Percentiles rank a stretch among this genome's conserved stretches.
phyloP scores from a whole-genome alignment of 2,888 invertebrate genomes.

The Beris morrisii region DNA sequence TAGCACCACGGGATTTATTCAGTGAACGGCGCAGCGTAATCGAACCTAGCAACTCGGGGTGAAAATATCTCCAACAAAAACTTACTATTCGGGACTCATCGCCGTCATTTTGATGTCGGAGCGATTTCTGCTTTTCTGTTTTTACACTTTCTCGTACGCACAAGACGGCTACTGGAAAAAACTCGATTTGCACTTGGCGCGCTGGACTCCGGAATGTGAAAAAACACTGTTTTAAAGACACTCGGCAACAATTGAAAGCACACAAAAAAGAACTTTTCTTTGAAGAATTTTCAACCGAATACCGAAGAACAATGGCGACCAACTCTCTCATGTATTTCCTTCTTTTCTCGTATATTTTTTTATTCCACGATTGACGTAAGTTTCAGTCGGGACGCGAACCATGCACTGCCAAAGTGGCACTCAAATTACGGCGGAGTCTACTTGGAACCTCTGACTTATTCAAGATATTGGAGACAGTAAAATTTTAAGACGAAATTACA shows the following conservation, averaged over 20 bases:
- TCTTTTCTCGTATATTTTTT: constrained; percentile 10
- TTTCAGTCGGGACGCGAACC: constrained; percentile 27
- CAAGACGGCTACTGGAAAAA: constrained; percentile 2
- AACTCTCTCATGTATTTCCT: constrained; percentile 34
- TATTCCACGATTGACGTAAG: constrained; percentile 38
- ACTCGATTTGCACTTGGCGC: constrained; percentile 16
- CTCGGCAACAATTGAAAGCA: constrained; percentile 11
- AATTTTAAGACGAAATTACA: no score
- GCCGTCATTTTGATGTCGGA: constrained; percentile 51
- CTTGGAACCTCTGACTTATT: no score
- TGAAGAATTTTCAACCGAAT: constrained; percentile 27
- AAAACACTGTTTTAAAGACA: constrained; percentile 3
- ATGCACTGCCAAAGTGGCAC: constrained; percentile 34
- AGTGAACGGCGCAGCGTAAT: constrained; percentile 1
- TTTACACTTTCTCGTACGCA: constrained; percentile 27
- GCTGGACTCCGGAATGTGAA: neutral
- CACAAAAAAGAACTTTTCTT: constrained; percentile 20
- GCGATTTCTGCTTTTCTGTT: constrained; percentile 28
- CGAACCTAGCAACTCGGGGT: constrained; percentile 36
- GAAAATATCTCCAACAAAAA: constrained; percentile 40
- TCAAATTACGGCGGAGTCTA: neutral
- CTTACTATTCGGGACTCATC: constrained; percentile 87
- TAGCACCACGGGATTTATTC: neutral
- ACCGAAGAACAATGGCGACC: constrained; percentile 39
- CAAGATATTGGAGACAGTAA: no score